Evolutionary conservation across 2,888 invertebrate species (phyloP), one percentile per base, ranked within the genome.

Genomic region (Fabriciana adippe): DNA sequence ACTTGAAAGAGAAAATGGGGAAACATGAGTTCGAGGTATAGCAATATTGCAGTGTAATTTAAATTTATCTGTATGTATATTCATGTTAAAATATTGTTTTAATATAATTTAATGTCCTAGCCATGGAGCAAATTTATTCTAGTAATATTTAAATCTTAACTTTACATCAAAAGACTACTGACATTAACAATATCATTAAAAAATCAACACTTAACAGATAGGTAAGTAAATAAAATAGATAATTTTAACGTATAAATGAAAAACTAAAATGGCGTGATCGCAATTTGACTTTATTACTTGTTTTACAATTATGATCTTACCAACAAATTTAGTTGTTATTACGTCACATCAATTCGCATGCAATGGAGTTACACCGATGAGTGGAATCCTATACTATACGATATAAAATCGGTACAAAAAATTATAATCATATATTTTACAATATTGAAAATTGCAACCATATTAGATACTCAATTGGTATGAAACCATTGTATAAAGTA

Each of bases 1-100:
- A 97, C 82, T 94, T 99, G 67, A 95, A 97, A 78, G 96, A 97
- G 80, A 96, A 96, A 81, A 97, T 98, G 95, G 94, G 96, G 55
- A 94, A 97, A 47, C 96, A 96, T 15, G 97, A 98, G 78, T 98
- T 99, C 83, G 96, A 97, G 93, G 97, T 97, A 84, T 84, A 50
- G 6, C 6, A 4, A 35, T 18, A 41, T 47, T 5, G 6, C 6
- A 35, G 6, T 31, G 47, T 31, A 14, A 16, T 51, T 50, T 35
- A 14, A 16, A 11, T 47, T 48, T 16, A 15, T 13, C 6, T 21
- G 6, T 18, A 18, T 18, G 18, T 48, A 16, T 21, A 15, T 21
- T 26, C 14, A 35, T 35, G 2, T 18, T 18, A 18, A 18, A 18
- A 6, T n/a, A n/a, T 35, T 6, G 31, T 31, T 31, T 31, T 6